phyloP scores from a whole-genome alignment of 2,797 vertebrate genomes.

The Merluccius polli region DNA sequence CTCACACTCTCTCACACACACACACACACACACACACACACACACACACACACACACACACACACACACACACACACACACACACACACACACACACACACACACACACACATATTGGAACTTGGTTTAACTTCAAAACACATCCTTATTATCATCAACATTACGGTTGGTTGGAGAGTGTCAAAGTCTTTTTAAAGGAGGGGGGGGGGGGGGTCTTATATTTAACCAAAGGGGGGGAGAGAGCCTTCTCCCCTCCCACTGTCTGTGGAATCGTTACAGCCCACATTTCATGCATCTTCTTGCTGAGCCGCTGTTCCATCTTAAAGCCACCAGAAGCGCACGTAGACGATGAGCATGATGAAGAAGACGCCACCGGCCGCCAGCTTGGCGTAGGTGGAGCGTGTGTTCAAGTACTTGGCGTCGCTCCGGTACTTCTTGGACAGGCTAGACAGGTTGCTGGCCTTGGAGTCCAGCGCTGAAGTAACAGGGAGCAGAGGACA shows the following conservation, averaged over 20 bases:
- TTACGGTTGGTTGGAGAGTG: neutral
- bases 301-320: neutral
- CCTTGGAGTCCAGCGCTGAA: conserved; percentile 94
- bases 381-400: conserved; percentile 97
- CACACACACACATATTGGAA: neutral
- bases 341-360: conserved; percentile 97
- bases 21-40: neutral
- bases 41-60: neutral
- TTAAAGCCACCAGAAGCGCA: conserved; percentile 99
- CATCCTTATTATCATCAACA: neutral
- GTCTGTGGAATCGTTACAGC: conserved; percentile 35
- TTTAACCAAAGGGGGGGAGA: conserved; percentile 39
- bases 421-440: conserved; percentile 98
- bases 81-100: neutral
- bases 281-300: conserved; percentile 27
- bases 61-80: neutral
- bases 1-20: neutral
- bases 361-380: conserved; percentile 94
- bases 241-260: conserved; percentile 28
- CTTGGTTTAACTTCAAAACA: neutral
- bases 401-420: conserved; percentile 97
- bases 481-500: neutral
- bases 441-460: conserved; percentile 93
- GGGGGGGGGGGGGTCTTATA: conserved; percentile 45
- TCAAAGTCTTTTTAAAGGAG: conserved; percentile 40